Evolutionary conservation across 2,888 invertebrate species (phyloP).

Genomic region (Metallyticus violacea): DNA sequence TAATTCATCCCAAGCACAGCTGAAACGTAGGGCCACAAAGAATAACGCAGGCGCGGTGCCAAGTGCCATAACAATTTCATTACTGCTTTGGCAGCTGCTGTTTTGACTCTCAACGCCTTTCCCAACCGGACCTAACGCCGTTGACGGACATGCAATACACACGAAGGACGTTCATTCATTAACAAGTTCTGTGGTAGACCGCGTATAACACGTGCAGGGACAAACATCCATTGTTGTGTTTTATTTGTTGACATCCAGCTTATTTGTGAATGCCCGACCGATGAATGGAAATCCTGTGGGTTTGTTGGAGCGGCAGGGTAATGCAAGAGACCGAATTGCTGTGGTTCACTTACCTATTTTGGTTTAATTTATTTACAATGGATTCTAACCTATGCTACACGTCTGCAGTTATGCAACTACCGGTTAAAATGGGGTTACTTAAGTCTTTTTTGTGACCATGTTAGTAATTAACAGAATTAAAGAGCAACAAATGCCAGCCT

Average conservation of each 20-base stretch:
- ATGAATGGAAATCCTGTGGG: neutral
- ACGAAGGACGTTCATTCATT: neutral
- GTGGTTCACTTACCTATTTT: neutral
- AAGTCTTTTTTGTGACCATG: no score
- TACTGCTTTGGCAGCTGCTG: neutral
- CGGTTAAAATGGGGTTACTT: no score
- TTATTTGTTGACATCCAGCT: neutral
- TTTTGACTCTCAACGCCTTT: no score
- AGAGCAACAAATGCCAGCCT: no score
- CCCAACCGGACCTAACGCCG: no score
- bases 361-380: neutral
- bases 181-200: neutral
- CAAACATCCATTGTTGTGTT: neutral
- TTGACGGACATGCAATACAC: no score
- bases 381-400: no score
- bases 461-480: no score
- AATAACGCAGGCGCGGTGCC: neutral
- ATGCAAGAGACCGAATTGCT: neutral
- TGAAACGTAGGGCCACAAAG: neutral
- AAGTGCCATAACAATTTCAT: neutral
- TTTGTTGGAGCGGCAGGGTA: no score
- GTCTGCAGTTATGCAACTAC: no score
- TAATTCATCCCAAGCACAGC: neutral
- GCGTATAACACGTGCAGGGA: neutral
- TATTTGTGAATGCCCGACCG: neutral